Evolutionary conservation across 1,140 invertebrate species (phyloP).

Genomic region (Thaumatotibia leucotreta): DNA sequence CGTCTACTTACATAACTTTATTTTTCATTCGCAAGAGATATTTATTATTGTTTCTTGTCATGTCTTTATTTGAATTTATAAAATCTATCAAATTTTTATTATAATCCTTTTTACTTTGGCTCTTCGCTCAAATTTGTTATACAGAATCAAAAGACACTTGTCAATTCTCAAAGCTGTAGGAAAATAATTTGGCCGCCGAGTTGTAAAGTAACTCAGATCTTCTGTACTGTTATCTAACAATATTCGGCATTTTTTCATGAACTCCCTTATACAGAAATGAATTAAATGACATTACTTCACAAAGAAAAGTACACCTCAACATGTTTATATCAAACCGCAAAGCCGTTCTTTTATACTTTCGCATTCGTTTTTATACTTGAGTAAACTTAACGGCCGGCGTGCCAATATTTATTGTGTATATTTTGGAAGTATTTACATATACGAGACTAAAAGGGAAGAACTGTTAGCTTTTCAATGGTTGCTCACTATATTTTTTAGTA

Average conservation of each 20-base stretch:
- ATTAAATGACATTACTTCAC: background rate
- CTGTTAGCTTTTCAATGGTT: constrained; percentile 63
- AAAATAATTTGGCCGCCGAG: background rate
- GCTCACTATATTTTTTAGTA: constrained; percentile 68
- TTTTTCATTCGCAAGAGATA: no score
- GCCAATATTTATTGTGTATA: constrained; percentile 61
- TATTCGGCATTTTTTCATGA: no score
- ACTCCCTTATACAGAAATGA: no score
- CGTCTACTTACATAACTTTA: no score
- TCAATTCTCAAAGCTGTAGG: background rate
- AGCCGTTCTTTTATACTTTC: no score
- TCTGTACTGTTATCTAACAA: no score
- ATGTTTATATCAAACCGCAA: no score
- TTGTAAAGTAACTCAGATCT: constrained; percentile 11
- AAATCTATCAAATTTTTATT: background rate
- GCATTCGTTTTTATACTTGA: no score
- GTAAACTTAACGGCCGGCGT: background rate
- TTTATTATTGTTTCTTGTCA: background rate
- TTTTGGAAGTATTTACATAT: constrained; percentile 73
- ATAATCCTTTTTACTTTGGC: background rate
- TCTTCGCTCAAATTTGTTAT: background rate
- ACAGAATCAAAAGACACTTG: constrained; percentile 2
- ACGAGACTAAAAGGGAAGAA: constrained; percentile 39
- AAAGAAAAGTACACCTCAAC: background rate
- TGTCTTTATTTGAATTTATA: background rate